These are phyloP conservation scores for Tiliacea citrago DNA, from an alignment of 2,888 invertebrate species.

Conservation along the genomic window DNA sequence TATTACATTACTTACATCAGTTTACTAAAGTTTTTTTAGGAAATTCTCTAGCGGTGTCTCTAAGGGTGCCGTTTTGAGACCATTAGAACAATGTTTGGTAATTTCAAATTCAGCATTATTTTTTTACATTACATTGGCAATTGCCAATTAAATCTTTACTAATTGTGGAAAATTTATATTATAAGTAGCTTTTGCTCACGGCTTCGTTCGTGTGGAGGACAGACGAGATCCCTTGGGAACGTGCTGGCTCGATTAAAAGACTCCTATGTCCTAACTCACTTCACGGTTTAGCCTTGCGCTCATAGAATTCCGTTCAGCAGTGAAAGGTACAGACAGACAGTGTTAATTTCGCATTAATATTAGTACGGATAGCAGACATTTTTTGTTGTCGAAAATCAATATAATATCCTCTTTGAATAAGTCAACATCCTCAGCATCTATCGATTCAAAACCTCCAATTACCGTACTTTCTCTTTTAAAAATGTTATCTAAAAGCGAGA, in stretches of 20 bases:
- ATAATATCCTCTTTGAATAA: conserved; percentile 3
- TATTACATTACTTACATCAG: conserved; percentile 34
- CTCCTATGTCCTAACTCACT: background rate
- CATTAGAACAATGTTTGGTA: conserved; percentile 11
- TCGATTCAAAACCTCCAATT: conserved; percentile 16
- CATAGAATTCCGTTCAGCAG: background rate
- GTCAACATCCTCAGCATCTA: conserved; percentile 2
- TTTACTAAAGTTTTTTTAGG: conserved; percentile 31
- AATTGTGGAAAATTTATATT: background rate
- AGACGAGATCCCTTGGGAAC: background rate
- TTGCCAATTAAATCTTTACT: background rate
- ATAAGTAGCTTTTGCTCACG: background rate
- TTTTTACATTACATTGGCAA: conserved; percentile 1
- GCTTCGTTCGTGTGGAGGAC: background rate
- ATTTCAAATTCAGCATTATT: conserved; percentile 23
- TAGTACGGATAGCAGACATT: background rate
- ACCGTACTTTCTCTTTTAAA: conserved; percentile 19
- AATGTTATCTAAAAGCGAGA: conserved; percentile 41
- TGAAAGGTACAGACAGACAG: background rate
- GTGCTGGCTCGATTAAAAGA: background rate
- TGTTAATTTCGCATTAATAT: background rate
- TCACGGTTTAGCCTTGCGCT: background rate
- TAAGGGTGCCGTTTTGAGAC: conserved; percentile 28
- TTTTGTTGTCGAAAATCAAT: conserved; percentile 11
- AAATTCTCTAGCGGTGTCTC: conserved; percentile 32